Percentiles rank a stretch among this genome's conserved stretches.
Conservation (phyloP, 2,888 invertebrate species). For the Plagiodera versicolora region DNA sequence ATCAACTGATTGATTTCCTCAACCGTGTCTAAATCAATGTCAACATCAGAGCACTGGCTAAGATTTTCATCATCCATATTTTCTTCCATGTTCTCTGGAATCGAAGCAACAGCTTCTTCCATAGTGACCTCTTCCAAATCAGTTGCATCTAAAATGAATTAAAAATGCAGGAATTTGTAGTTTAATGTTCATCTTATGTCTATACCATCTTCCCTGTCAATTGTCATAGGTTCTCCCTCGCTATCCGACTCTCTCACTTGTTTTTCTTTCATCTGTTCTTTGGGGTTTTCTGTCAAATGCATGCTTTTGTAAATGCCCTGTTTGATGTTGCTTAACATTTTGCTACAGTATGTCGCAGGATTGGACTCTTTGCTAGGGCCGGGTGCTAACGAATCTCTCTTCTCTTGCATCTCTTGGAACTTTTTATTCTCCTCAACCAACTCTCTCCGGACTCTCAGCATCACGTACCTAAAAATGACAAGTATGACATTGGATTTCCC, state of each 20-base stretch:
- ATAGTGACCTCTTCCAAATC: constrained; percentile 31
- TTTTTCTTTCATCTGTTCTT: background rate
- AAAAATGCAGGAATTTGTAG: background rate
- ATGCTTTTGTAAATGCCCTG: constrained; percentile 36
- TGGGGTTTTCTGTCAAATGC: background rate
- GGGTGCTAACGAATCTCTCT: constrained; percentile 10
- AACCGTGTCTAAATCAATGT: constrained; percentile 46
- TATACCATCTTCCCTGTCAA: constrained; percentile 22
- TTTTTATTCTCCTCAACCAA: constrained; percentile 35
- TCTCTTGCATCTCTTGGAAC: constrained; percentile 15
- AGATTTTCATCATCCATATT: constrained; percentile 33
- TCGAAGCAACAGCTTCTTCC: constrained; percentile 33
- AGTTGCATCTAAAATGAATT: constrained; percentile 2
- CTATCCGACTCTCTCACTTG: background rate
- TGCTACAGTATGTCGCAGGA: constrained; percentile 35
- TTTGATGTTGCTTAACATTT: constrained; percentile 41
- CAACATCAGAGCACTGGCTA: constrained; percentile 36
- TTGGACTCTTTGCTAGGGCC: constrained; percentile 10
- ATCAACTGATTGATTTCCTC: constrained; percentile 48
- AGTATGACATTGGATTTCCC: too few species aligned
- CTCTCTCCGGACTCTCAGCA: constrained; percentile 40
- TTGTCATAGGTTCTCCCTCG: constrained; percentile 3
- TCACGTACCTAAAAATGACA: constrained; percentile 18
- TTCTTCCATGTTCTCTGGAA: constrained; percentile 37
- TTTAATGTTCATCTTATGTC: too few species aligned